These are phyloP conservation scores for Orthonychiurus folsomi DNA, from an alignment of 2,888 invertebrate genomes.

Conservation along the genomic window DNA sequence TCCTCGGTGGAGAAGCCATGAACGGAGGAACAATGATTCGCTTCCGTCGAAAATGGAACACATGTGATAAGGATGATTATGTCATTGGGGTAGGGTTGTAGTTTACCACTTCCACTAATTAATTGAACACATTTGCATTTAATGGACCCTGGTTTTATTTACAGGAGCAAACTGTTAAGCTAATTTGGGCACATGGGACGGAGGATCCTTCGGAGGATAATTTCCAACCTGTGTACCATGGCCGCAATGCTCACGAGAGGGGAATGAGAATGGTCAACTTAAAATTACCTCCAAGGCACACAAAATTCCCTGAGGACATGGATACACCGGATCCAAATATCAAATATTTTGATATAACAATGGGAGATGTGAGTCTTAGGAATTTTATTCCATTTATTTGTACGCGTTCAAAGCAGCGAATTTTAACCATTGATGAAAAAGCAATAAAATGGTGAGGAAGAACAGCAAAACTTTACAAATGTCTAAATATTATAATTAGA, in stretches of 20 bases:
- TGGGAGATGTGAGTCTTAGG: constrained; percentile 4
- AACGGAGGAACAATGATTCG: constrained; percentile 42
- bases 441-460: too few species aligned
- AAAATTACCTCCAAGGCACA: neutral
- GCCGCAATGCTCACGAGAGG: neutral
- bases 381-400: too few species aligned
- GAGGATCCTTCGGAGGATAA: neutral
- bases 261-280: neutral
- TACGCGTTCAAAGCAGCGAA: too few species aligned
- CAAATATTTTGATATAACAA: constrained; percentile 5
- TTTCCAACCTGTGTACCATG: neutral
- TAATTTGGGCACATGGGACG: neutral
- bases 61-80: constrained; percentile 41
- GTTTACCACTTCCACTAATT: neutral
- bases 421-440: too few species aligned
- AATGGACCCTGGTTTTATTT: neutral
- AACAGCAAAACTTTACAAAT: too few species aligned
- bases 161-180: neutral
- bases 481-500: too few species aligned
- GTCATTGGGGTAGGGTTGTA: constrained; percentile 17
- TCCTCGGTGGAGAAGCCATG: constrained; percentile 41
- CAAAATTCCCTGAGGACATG: neutral
- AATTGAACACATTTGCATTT: neutral
- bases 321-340: neutral
- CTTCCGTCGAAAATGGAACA: constrained; percentile 42